phyloP scores from a whole-genome alignment of 1,140 invertebrate genomes.

The Laupala kohalensis region DNA sequence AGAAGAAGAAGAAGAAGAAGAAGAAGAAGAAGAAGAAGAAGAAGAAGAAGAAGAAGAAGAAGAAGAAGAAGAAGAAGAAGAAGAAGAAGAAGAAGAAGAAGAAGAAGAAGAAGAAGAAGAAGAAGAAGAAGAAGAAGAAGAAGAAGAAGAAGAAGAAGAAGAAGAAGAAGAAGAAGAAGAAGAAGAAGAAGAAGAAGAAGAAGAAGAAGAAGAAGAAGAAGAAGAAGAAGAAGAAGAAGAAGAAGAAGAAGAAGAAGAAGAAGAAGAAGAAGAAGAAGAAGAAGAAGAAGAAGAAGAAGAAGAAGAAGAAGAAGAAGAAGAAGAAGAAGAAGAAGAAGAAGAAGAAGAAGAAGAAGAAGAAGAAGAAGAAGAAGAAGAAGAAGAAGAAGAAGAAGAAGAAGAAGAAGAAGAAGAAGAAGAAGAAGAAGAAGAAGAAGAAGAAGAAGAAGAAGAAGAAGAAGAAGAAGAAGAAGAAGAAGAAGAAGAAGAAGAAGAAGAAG shows the following conservation, averaged over 20 bases:
- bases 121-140: neutral
- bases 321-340: neutral
- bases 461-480: neutral
- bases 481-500: neutral
- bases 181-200: neutral
- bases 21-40: neutral
- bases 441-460: neutral
- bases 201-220: neutral
- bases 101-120: neutral
- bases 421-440: neutral
- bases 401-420: neutral
- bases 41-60: neutral
- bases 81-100: neutral
- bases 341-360: neutral
- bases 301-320: neutral
- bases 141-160: neutral
- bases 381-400: neutral
- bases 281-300: neutral
- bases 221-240: neutral
- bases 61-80: neutral
- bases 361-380: neutral
- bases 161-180: neutral
- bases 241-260: neutral
- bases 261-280: neutral
- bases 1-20: neutral